phyloP scores from a whole-genome alignment of 2,888 invertebrate species.

The Hypercompe scribonia region DNA sequence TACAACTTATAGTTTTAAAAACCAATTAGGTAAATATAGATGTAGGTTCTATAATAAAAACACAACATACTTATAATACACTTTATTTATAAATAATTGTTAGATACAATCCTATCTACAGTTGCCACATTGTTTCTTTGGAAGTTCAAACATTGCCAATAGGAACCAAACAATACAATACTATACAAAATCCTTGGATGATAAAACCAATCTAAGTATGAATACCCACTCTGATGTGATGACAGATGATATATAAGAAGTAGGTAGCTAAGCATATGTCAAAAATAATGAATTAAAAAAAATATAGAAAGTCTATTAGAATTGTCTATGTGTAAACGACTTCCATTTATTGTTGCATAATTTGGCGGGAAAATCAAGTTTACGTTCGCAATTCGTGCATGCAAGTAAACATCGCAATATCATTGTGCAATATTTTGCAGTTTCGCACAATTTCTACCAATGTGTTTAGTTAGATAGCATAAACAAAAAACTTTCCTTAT shows the following conservation, averaged over 20 bases:
- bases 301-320: background rate
- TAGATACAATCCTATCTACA: slow-evolving; percentile 71
- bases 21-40: background rate
- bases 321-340: slow-evolving; percentile 2
- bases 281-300: background rate
- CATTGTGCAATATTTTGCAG: slow-evolving; percentile 5
- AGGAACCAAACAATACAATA: slow-evolving; percentile 30
- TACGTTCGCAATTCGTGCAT: background rate
- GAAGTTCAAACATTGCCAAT: slow-evolving; percentile 62
- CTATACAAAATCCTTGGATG: background rate
- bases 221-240: background rate
- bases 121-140: slow-evolving; percentile 74
- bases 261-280: background rate
- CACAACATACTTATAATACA: slow-evolving; percentile 60
- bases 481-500: too few relatives aligned
- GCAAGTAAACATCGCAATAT: slow-evolving; percentile 16
- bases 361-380: slow-evolving; percentile 17
- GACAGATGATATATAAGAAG: background rate
- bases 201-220: background rate
- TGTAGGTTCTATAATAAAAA: slow-evolving; percentile 19
- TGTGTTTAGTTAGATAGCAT: background rate
- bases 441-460: background rate
- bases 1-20: background rate
- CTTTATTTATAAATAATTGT: slow-evolving; percentile 67
- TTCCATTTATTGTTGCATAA: background rate